A percentile compares a stretch with the other conserved stretches of the same genome.
phyloP scores from a whole-genome alignment of 2,888 invertebrate genomes.

The Dugesia japonica region DNA sequence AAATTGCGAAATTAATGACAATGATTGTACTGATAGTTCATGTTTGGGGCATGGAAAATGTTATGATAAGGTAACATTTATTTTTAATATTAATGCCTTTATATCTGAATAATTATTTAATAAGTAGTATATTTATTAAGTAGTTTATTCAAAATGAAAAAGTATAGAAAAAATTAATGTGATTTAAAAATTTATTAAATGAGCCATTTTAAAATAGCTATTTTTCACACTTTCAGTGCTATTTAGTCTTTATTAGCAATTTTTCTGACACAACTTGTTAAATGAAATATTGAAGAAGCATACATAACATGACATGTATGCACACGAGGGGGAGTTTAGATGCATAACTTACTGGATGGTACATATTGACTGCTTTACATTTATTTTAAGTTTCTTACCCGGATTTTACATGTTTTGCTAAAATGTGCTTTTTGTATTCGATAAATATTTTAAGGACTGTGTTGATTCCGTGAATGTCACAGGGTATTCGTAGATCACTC shows the following conservation, averaged over 20 bases:
- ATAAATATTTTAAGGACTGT: background rate
- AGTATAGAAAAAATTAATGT: too few species aligned
- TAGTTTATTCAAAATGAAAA: too few species aligned
- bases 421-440: background rate
- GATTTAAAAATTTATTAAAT: too few species aligned
- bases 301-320: background rate
- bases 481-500: background rate
- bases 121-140: too few species aligned
- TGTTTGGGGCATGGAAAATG: background rate
- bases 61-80: background rate
- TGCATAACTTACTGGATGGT: background rate
- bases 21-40: background rate
- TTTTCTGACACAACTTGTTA: background rate
- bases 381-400: background rate
- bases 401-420: background rate
- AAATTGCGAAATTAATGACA: background rate
- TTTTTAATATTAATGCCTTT: background rate
- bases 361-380: background rate
- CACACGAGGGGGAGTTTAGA: background rate
- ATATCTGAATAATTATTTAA: too few species aligned
- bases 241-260: slow-evolving; percentile 10
- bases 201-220: background rate
- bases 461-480: slow-evolving; percentile 20
- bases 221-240: slow-evolving; percentile 7
- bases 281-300: background rate